Evolutionary conservation across 2,797 vertebrate species (phyloP).

Genomic region (Molossus alvarezi): DNA sequence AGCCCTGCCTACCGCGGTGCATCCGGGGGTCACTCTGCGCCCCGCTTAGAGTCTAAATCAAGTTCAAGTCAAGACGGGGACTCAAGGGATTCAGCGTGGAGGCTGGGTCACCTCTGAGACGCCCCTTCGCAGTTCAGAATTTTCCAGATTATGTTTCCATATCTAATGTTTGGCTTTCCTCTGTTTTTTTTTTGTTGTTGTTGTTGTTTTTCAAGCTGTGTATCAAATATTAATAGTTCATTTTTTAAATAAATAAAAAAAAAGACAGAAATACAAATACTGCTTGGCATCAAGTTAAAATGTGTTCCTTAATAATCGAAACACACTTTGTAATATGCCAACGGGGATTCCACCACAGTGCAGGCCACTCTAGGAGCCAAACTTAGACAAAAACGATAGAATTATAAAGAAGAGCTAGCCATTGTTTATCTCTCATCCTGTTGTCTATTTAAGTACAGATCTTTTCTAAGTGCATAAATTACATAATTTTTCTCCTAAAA

Average conservation of each 20-base stretch:
- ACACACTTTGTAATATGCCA: background rate
- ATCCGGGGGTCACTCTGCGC: background rate
- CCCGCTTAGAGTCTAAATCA: background rate
- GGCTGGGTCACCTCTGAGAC: background rate
- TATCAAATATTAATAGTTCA: background rate
- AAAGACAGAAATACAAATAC: conserved; percentile 13
- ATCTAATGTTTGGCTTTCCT: background rate
- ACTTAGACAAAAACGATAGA: background rate
- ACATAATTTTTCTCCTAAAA: background rate
- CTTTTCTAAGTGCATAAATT: background rate
- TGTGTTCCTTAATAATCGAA: background rate
- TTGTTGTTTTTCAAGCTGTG: background rate
- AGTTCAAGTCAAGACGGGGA: background rate
- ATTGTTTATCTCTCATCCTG: background rate
- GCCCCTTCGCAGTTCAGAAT: background rate
- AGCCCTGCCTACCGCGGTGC: background rate
- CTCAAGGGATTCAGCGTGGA: background rate
- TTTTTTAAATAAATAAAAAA: background rate
- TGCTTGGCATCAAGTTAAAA: background rate
- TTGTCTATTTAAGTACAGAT: conserved; percentile 1
- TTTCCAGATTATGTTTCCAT: background rate
- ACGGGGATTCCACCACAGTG: background rate
- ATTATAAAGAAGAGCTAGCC: background rate
- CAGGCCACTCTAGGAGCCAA: background rate
- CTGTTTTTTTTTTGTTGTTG: background rate